Evolutionary conservation across 2,797 vertebrate genomes (phyloP), one percentile per base, ranked within the genome.

Genomic region (Dallia pectoralis): DNA sequence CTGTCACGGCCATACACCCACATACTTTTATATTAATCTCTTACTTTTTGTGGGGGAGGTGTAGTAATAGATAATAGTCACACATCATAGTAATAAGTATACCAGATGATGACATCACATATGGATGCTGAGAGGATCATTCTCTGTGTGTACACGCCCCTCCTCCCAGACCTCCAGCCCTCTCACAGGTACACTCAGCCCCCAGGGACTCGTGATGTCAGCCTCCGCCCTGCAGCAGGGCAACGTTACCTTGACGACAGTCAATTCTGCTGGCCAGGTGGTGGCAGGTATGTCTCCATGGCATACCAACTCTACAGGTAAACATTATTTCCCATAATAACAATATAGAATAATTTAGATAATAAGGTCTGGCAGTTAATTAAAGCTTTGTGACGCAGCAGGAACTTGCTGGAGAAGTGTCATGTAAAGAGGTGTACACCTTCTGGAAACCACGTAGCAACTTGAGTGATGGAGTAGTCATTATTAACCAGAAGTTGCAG

Each of bases 221-320:
- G 94, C 95, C 8, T 93, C 94, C 4, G 93, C 95, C 67, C 86
- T 96, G 83, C 95, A 95, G 74, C 94, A 95, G 84, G 94, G 95
- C 80, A 95, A 94, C 56, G 93, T 96, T 76, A 93, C 95, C 70
- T 93, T 96, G 92, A 93, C 95, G 69, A 91, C 94, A 6, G 93
- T 95, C 77, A 87, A 87, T 77, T 85, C 86, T 22, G 76, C 86
- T 25, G 76, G 84, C 69, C 86, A 87, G 69, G 73, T 87, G 69
- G 72, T 87, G n/a, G 90, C 95, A 93, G 95, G 95, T 95, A 91
- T 74, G 81, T 72, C 70, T 30, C 59, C 61, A 3, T 67, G 71
- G 63, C 48, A 66, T 51, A 51, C 71, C 12, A 18, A 56, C 6
- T 53, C 63, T 27, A 29, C 71, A 62, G 62, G 32, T 64, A 36